Conservation (phyloP, 2,113 vertebrate genomes). For the Pyxicephalus adspersus region DNA sequence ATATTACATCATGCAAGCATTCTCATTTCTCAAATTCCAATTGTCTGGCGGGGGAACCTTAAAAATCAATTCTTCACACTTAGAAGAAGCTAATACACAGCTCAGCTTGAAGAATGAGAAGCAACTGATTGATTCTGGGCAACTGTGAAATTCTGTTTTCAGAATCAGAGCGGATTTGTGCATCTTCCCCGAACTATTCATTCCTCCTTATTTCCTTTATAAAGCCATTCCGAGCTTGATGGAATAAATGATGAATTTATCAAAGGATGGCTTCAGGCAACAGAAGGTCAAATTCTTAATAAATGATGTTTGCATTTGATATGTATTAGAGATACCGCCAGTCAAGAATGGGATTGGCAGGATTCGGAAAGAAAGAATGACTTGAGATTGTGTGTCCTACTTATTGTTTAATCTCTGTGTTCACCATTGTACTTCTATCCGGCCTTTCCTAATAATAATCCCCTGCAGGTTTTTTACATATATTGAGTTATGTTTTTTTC, state of each 20-base stretch:
- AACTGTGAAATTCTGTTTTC: constrained; percentile 67
- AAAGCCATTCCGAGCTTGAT: constrained; percentile 55
- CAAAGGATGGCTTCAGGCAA: constrained; percentile 54
- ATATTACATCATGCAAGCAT: constrained; percentile 45
- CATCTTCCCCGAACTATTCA: constrained; percentile 55
- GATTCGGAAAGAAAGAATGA: background rate
- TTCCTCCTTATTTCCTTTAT: constrained; percentile 37
- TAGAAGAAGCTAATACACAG: constrained; percentile 60
- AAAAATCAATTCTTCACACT: constrained; percentile 58
- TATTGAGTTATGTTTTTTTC: too few species aligned
- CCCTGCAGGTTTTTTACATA: too few species aligned
- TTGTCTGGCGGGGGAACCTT: constrained; percentile 52
- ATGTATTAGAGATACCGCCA: constrained; percentile 36
- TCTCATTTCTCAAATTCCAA: constrained; percentile 50
- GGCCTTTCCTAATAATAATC: background rate
- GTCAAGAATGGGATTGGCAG: background rate
- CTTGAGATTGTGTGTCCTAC: background rate
- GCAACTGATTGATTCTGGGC: constrained; percentile 58
- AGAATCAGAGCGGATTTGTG: constrained; percentile 59
- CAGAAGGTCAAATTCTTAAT: constrained; percentile 57
- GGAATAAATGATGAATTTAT: constrained; percentile 62
- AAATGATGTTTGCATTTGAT: constrained; percentile 54
- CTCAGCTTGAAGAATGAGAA: constrained; percentile 62
- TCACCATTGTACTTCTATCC: background rate
- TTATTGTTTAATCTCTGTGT: constrained; percentile 12